phyloP scores from a whole-genome alignment of 2,113 vertebrate species.

The Turdus rufiventris region DNA sequence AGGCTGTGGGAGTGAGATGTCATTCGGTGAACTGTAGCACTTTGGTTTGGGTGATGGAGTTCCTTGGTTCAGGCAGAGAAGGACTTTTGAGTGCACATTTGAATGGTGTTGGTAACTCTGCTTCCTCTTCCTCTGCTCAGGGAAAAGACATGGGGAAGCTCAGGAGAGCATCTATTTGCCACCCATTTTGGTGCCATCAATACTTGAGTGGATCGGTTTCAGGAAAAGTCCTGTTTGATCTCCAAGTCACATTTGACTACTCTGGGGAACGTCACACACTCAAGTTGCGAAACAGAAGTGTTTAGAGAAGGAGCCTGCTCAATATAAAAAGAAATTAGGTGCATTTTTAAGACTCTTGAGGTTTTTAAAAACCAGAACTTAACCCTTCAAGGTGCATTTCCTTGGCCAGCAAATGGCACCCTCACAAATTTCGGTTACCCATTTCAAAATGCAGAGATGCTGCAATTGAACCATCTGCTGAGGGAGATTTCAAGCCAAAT shows the following conservation, averaged over 20 bases:
- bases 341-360: neutral
- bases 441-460: neutral
- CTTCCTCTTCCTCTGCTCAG: neutral
- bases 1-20: neutral
- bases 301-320: neutral
- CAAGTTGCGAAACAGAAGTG: neutral
- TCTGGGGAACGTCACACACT: neutral
- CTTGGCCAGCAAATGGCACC: neutral
- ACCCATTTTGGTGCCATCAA: neutral
- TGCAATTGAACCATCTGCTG: conserved; percentile 4
- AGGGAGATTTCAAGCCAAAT: neutral
- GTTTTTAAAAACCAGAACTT: neutral
- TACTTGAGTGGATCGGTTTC: neutral
- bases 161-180: neutral
- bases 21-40: neutral
- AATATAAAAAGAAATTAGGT: neutral
- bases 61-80: neutral
- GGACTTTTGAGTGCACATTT: neutral
- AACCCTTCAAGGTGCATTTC: neutral
- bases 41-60: neutral
- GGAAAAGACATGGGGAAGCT: neutral
- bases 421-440: neutral
- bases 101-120: neutral
- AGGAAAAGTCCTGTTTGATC: neutral
- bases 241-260: neutral